A percentile compares a stretch with the other conserved stretches of the same genome.
Conservation (phyloP, 2,888 invertebrate species). For the Ophioninae sp. region DNA sequence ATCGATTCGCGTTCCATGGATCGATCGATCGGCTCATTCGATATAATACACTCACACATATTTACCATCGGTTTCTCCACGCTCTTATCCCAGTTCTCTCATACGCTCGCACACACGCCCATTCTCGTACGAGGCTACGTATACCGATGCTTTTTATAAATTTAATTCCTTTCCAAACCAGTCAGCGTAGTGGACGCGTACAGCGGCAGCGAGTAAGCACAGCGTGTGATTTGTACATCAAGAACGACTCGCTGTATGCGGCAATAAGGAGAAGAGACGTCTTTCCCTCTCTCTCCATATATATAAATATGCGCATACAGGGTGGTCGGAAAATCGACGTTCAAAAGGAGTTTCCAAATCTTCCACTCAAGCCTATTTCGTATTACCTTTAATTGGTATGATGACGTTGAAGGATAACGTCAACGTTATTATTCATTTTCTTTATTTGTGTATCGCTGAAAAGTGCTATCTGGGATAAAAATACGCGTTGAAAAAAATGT, state of each 20-base stretch:
- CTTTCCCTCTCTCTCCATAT: constrained; percentile 13
- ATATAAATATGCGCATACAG: too few relatives aligned
- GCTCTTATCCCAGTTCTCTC: constrained; percentile 53
- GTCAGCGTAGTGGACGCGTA: constrained; percentile 50
- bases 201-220: constrained; percentile 29
- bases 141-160: constrained; percentile 41
- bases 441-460: too few relatives aligned
- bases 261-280: constrained; percentile 40
- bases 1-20: constrained; percentile 39
- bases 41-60: neutral
- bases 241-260: constrained; percentile 29
- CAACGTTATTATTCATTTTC: too few relatives aligned
- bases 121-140: constrained; percentile 42
- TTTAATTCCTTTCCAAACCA: constrained; percentile 52
- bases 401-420: too few relatives aligned
- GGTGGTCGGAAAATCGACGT: too few relatives aligned
- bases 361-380: too few relatives aligned
- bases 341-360: too few relatives aligned
- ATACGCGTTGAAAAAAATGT: too few relatives aligned
- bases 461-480: too few relatives aligned
- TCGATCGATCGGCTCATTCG: constrained; percentile 49
- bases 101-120: constrained; percentile 12
- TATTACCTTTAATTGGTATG: too few relatives aligned
- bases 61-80: constrained; percentile 6
- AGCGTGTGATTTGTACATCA: constrained; percentile 44